These are phyloP conservation scores for Triops longicaudatus DNA, from an alignment of 1,140 invertebrate genomes.

Conservation along the genomic window DNA sequence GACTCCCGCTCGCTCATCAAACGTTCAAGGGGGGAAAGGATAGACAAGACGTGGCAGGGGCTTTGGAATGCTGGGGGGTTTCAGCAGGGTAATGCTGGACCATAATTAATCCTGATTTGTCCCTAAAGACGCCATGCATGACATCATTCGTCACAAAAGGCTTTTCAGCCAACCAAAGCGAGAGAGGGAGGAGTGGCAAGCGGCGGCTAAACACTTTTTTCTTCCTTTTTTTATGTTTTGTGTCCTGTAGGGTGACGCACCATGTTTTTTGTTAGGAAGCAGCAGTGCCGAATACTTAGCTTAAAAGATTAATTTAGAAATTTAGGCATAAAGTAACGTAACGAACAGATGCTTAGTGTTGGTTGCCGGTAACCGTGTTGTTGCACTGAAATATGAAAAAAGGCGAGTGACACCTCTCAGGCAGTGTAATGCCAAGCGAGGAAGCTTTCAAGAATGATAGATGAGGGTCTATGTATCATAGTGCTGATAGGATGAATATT, in stretches of 20 bases:
- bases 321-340: neutral
- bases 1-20: neutral
- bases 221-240: neutral
- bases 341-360: neutral
- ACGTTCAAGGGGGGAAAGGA: neutral
- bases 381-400: neutral
- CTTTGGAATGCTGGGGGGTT: neutral
- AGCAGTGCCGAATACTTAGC: neutral
- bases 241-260: neutral
- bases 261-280: neutral
- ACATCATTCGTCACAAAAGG: slow-evolving; percentile 1
- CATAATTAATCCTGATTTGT: slow-evolving; percentile 15
- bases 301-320: neutral
- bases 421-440: neutral
- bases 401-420: neutral
- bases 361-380: neutral
- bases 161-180: neutral
- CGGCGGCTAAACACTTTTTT: neutral
- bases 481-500: neutral
- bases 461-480: neutral
- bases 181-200: neutral
- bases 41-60: neutral
- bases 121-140: slow-evolving; percentile 1
- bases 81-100: neutral
- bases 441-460: neutral